Percentiles rank a stretch among this genome's conserved stretches.
Conservation (phyloP, 2,797 vertebrate genomes). For the Carcharodon carcharias region DNA sequence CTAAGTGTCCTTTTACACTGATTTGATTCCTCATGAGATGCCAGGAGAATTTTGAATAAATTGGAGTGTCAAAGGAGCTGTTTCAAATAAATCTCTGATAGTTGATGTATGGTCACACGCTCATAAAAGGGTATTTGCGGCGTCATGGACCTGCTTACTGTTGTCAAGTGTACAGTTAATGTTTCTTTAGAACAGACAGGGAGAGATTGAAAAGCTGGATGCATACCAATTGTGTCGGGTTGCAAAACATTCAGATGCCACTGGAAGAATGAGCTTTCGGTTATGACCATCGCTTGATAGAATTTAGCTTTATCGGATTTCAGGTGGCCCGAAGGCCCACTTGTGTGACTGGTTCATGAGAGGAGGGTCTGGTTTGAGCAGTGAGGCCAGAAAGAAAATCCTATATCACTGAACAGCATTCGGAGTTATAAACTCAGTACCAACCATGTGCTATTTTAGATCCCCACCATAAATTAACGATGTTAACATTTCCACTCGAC, state of each 20-base stretch:
- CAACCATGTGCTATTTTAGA: background rate
- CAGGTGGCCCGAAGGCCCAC: background rate
- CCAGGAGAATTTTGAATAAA: background rate
- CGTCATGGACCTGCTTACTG: background rate
- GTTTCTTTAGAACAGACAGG: background rate
- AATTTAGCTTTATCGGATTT: background rate
- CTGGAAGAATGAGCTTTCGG: background rate
- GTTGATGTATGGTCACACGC: background rate
- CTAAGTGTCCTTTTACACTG: background rate
- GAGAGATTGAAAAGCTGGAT: background rate
- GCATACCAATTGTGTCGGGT: background rate
- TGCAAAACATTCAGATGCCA: background rate
- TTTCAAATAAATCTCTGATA: conserved; percentile 3
- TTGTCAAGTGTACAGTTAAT: background rate
- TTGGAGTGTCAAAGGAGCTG: background rate
- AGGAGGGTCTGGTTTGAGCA: background rate
- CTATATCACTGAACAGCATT: background rate
- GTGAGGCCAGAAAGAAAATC: background rate
- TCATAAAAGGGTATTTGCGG: background rate
- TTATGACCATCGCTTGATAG: background rate
- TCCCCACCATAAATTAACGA: too few species aligned
- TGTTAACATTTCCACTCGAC: background rate
- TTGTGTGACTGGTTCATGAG: background rate
- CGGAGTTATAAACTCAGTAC: background rate
- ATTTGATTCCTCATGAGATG: background rate